Evolutionary conservation across 2,888 invertebrate species (phyloP), one percentile per base, ranked within the genome.

Genomic region (Stomorhina lunata): DNA sequence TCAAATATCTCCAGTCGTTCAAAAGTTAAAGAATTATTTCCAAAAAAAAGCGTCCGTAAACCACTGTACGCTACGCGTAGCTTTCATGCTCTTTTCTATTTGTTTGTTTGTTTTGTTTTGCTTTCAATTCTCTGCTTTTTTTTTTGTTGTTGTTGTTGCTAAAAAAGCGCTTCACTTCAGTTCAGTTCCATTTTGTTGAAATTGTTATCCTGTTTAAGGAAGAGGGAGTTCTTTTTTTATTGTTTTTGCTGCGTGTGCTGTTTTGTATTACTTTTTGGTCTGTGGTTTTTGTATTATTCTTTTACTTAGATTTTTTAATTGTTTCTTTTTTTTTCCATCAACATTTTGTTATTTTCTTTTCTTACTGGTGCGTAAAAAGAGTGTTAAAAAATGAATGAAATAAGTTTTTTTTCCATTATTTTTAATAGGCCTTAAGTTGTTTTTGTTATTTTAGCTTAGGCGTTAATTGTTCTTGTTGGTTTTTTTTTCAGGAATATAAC

Each of bases 251-350:
- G 59, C 32, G 17, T 79, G 65, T 43, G 57, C 22, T 57, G 34
- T 63, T 32, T 25, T n/a, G n/a, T 66, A 50, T 79, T 80, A 75
- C 65, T 82, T 82, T 75, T n/a, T 65, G 55, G 75, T 53, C 65
- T 82, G 82, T 71, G 82, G 82, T 82, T 80, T 79, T 48, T 55
- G 59, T 79, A 57, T 75, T 79, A 55, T 72, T 72, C 50, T 68
- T 69, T 80, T 20, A 61, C 72, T 77, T 72, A 59, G 72, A 77
- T 80, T 83, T 83, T 76, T 73, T 76, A 80, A 83, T 80, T 80
- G 80, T 72, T 80, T 72, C 40, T 34, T 43, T 48, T 55, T 75
- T 55, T 32, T 22, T 45, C 17, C 17, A 6, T 48, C 1, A 22
- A n/a, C 22, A 37, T 59, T 32, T 32, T 32, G 4, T 65, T 45